Conservation (phyloP, 2,797 vertebrate genomes). For the Pseudochaenichthys georgianus region DNA sequence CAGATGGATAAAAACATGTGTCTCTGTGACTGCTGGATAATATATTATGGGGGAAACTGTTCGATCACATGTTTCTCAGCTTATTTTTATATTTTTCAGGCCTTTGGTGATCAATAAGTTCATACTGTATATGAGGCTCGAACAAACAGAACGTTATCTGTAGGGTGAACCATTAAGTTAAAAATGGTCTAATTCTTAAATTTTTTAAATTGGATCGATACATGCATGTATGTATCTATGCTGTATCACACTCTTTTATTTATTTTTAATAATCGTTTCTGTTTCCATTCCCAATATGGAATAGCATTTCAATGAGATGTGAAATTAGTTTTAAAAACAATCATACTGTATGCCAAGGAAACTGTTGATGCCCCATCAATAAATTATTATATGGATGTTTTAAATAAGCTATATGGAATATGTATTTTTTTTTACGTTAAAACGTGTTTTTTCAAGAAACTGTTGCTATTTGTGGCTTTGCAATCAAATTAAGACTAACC, state of each 20-base stretch:
- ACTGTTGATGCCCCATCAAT: too few species aligned
- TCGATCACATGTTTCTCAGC: background rate
- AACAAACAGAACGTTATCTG: background rate
- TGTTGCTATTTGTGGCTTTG: slow-evolving; percentile 3
- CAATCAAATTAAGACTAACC: background rate
- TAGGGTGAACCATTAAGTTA: background rate
- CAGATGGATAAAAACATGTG: background rate
- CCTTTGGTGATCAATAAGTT: background rate
- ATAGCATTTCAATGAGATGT: too few species aligned
- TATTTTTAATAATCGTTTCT: too few species aligned
- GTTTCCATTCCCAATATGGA: too few species aligned
- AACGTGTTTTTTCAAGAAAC: too few species aligned
- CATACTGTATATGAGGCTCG: background rate
- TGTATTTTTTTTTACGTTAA: too few species aligned
- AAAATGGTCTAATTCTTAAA: background rate
- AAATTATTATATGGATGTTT: too few species aligned
- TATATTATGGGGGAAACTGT: background rate
- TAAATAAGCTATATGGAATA: too few species aligned
- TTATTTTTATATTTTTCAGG: background rate
- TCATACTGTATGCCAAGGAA: too few species aligned
- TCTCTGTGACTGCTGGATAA: background rate
- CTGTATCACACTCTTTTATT: too few species aligned
- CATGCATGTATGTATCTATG: background rate
- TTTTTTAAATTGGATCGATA: background rate
- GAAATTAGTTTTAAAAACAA: too few species aligned